These are phyloP conservation scores for Cheirogaleus major DNA, from an alignment of 2,797 vertebrate genomes.

Conservation along the genomic window DNA sequence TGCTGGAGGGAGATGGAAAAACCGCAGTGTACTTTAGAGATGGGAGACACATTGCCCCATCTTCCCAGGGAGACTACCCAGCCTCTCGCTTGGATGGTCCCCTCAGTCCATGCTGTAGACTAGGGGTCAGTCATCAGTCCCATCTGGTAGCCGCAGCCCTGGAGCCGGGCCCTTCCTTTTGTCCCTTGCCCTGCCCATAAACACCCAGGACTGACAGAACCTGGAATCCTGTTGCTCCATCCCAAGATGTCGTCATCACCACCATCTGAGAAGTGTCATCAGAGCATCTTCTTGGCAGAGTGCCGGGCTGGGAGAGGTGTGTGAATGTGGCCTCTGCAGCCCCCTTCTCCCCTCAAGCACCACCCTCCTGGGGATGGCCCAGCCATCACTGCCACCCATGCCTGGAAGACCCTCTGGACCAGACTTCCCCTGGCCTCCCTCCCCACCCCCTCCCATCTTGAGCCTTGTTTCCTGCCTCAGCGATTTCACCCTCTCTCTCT, in stretches of 20 bases:
- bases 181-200: not conserved
- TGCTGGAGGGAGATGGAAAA: not conserved
- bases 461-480: constrained; percentile 36
- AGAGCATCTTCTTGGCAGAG: not conserved
- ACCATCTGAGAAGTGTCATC: not conserved
- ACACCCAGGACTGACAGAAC: not conserved
- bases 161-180: not conserved
- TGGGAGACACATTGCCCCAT: not conserved
- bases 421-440: not conserved
- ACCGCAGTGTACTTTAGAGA: not conserved
- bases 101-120: not conserved
- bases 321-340: too few species aligned
- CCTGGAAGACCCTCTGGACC: not conserved
- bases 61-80: not conserved
- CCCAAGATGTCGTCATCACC: not conserved
- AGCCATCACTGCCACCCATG: not conserved
- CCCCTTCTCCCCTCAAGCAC: not conserved
- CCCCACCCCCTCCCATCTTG: not conserved
- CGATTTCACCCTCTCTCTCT: not conserved
- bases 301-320: not conserved
- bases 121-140: not conserved
- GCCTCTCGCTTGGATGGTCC: not conserved
- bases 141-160: not conserved
- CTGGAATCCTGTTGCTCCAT: not conserved
- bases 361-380: not conserved